Evolutionary conservation across 2,888 invertebrate genomes (phyloP), one percentile per base, ranked within the genome.

Genomic region (Dryobotodes eremita): DNA sequence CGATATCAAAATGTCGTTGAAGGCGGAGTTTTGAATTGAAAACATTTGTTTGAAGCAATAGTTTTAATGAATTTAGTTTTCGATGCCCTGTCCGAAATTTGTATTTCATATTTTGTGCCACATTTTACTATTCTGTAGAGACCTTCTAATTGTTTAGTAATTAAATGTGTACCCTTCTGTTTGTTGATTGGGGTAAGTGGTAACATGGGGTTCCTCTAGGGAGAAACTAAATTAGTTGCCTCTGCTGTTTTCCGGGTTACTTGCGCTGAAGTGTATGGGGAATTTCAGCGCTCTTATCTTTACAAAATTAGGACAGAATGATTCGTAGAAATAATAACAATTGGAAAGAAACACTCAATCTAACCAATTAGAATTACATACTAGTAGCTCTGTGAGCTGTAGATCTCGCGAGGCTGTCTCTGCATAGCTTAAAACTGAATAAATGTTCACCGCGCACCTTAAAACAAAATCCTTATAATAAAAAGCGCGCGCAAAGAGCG

Each of bases 41-140:
- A 88, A 87, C 82, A 86, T 88, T 88, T 85, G 72, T 84, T 80
- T 69, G 78, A 74, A 71, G 78, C 82, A 84, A 88, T 85, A 89
- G 90, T 90, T 90, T 88, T 90, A 91, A 92, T 90, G 83, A 92
- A 91, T 91, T 91, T 89, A 81, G 73, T 77, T 82, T 86, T 75
- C 79, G 72, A 80, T 88, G 72, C 65, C 64, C 65, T 10, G 20
- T 70, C 61, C 42, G n/a, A 70, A 78, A 77, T 78, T 76, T 59
- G 61, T 79, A 83, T 75, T 83, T 81, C 55, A 77, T 75, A 80
- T 82, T 88, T 85, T 71, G 26, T 36, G 55, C 64, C 13, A 74
- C 69, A 26, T 78, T 86, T 65, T 17, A 55, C 17, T 64, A 55
- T 36, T 73, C 82, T 36, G 5, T 68, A n/a, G 65, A 62, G 75